phyloP scores from a whole-genome alignment of 2,797 vertebrate species.

The Tiaroga cobitis region DNA sequence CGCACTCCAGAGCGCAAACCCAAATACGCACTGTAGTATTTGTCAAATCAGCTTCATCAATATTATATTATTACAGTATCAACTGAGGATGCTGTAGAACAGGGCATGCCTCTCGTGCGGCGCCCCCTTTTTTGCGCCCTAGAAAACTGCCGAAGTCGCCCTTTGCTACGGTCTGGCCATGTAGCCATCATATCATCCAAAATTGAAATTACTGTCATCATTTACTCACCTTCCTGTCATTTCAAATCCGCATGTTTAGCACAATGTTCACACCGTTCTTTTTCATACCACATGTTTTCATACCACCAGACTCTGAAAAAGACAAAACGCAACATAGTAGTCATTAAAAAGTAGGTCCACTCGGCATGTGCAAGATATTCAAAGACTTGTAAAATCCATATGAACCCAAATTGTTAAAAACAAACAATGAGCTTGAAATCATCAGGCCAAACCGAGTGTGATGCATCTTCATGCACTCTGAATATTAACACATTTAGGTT shows the following conservation, averaged over 20 bases:
- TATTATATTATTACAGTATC: conserved; percentile 1
- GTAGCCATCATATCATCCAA: background rate
- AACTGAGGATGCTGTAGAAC: background rate
- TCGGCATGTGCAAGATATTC: background rate
- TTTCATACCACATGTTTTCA: background rate
- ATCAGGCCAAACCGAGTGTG: background rate
- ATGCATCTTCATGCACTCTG: conserved; percentile 7
- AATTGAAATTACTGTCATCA: background rate
- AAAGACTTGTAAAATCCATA: conserved; percentile 1
- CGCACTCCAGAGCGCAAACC: too few species aligned
- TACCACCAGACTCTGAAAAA: background rate
- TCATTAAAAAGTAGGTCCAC: background rate
- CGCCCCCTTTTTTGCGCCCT: too few species aligned
- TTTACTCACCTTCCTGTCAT: background rate
- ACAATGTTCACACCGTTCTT: background rate
- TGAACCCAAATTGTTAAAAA: background rate
- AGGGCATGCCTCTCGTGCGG: too few species aligned
- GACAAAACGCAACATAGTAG: background rate
- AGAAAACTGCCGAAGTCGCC: background rate
- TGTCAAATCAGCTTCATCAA: background rate
- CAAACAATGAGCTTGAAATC: background rate
- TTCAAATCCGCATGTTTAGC: background rate
- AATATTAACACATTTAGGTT: background rate
- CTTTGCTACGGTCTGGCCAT: background rate
- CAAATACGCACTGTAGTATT: too few species aligned